Evolutionary conservation across 2,113 vertebrate species (phyloP).

Genomic region (Progne subis): DNA sequence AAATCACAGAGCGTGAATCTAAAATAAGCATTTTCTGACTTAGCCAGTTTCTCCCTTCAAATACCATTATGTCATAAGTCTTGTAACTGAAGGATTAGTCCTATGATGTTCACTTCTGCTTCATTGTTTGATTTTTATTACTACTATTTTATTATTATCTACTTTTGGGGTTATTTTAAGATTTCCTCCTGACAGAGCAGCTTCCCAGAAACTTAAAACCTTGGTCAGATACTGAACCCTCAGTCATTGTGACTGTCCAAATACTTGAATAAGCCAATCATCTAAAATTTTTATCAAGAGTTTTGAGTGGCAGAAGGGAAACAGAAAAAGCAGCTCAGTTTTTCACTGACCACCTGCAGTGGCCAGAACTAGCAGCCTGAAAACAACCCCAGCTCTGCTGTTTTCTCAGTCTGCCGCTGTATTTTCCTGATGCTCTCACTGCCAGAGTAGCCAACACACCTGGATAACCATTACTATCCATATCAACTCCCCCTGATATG

Average conservation of each 20-base stretch:
- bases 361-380: not conserved
- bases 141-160: not conserved
- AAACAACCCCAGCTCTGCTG: not conserved
- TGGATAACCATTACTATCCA: slow-evolving; percentile 95
- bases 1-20: not conserved
- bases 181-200: not conserved
- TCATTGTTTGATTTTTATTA: not conserved
- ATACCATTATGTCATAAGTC: not conserved
- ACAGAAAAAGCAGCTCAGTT: not conserved
- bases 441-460: slow-evolving; percentile 72
- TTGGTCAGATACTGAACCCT: not conserved
- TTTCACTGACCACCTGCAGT: not conserved
- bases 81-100: not conserved
- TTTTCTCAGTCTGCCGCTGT: not conserved
- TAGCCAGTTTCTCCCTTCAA: not conserved
- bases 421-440: not conserved
- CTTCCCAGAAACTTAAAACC: not conserved
- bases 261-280: not conserved
- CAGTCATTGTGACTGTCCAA: not conserved
- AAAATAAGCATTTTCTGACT: not conserved
- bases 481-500: slow-evolving; percentile 93
- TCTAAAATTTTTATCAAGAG: not conserved
- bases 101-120: not conserved
- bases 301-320: not conserved
- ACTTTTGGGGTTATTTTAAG: not conserved